A percentile compares a stretch with the other conserved stretches of the same genome.
Evolutionary conservation across 2,113 vertebrate genomes (phyloP).

Genomic region (Cololabis saira): DNA sequence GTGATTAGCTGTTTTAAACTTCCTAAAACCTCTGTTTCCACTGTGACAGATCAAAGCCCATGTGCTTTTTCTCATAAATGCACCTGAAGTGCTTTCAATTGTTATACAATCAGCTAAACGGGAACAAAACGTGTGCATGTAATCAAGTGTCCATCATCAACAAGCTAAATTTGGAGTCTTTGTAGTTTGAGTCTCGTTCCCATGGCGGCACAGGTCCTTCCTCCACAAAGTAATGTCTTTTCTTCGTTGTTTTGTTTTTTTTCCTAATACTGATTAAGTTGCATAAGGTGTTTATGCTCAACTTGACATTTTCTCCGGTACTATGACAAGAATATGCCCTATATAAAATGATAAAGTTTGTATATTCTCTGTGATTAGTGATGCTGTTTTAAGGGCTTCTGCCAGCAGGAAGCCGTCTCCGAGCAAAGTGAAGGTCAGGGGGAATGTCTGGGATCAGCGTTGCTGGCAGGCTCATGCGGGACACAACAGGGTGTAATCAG

Average conservation of each 20-base stretch:
- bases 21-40: neutral
- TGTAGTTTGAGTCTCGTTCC: no score
- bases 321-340: neutral
- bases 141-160: no score
- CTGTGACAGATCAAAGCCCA: neutral
- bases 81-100: neutral
- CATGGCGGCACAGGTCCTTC: no score
- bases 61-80: neutral
- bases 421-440: constrained; percentile 53
- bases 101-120: no score
- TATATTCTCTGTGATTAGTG: constrained; percentile 6
- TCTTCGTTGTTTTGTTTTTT: no score
- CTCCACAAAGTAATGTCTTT: no score
- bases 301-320: neutral
- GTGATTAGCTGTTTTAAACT: neutral
- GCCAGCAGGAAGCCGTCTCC: constrained; percentile 25
- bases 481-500: constrained; percentile 65
- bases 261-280: no score
- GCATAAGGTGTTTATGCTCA: no score
- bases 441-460: constrained; percentile 53
- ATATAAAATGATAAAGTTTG: neutral
- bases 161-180: no score
- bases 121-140: no score
- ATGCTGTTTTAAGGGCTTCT: constrained; percentile 24
- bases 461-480: constrained; percentile 37